These are phyloP conservation scores for Hippopotamyrus pictus DNA, from an alignment of 2,797 vertebrate species.

Conservation along the genomic window DNA sequence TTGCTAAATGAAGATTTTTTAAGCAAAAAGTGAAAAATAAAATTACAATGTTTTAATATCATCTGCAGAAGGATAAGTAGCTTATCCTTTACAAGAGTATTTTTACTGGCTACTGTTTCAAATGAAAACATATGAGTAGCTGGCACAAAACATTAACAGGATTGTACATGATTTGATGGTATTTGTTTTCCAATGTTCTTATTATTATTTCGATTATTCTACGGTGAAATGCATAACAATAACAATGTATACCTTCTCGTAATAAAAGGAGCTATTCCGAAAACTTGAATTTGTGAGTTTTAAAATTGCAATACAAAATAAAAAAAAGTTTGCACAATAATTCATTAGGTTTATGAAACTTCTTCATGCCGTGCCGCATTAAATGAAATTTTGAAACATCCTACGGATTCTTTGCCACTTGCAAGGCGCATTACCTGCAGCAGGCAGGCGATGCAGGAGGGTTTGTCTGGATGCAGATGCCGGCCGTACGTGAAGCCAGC, in stretches of 20 bases:
- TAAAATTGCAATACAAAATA: not conserved
- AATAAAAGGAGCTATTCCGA: not conserved
- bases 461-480: not conserved
- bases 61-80: not conserved
- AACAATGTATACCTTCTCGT: not conserved
- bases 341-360: not conserved
- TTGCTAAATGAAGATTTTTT: not conserved
- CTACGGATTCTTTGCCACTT: not conserved
- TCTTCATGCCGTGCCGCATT: not conserved
- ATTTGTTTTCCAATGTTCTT: not conserved
- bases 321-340: not conserved
- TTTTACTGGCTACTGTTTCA: not conserved
- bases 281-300: not conserved
- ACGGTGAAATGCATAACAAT: not conserved
- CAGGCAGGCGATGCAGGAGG: constrained; percentile 1
- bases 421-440: not conserved
- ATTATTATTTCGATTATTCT: constrained; percentile 4
- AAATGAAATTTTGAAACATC: not conserved
- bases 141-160: not conserved
- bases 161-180: not conserved
- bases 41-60: not conserved
- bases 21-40: not conserved
- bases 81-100: not conserved
- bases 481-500: not conserved
- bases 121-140: not conserved